These are phyloP conservation scores for Phyllotreta striolata DNA, from an alignment of 2,888 invertebrate genomes.

Conservation along the genomic window DNA sequence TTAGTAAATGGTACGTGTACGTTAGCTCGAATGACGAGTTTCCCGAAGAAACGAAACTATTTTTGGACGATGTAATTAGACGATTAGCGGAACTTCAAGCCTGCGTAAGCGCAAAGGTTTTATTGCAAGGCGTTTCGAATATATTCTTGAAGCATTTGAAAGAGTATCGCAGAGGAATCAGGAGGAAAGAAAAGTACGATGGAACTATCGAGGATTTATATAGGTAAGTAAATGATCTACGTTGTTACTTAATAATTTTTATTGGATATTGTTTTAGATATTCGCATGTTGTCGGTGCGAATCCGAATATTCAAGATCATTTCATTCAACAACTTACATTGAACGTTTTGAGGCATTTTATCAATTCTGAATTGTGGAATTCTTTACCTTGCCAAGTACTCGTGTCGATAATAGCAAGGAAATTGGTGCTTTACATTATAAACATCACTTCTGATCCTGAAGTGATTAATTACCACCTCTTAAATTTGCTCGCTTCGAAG, in stretches of 20 bases:
- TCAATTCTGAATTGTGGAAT: slow-evolving; percentile 74
- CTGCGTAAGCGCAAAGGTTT: slow-evolving; percentile 58
- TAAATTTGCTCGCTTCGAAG: slow-evolving; percentile 45
- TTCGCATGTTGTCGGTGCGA: slow-evolving; percentile 58
- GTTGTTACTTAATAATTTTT: slow-evolving; percentile 6
- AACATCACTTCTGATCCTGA: slow-evolving; percentile 64
- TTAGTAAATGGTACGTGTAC: slow-evolving; percentile 63
- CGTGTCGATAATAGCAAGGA: slow-evolving; percentile 69
- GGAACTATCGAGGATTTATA: slow-evolving; percentile 64
- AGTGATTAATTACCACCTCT: slow-evolving; percentile 61
- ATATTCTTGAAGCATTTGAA: slow-evolving; percentile 69
- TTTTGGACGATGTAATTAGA: slow-evolving; percentile 60
- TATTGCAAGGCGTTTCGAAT: slow-evolving; percentile 62
- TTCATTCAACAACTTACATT: slow-evolving; percentile 68
- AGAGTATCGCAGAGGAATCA: slow-evolving; percentile 70
- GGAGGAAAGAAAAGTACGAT: slow-evolving; percentile 64
- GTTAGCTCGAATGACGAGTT: slow-evolving; percentile 63
- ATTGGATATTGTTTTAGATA: slow-evolving; percentile 52
- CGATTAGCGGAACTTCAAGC: slow-evolving; percentile 58
- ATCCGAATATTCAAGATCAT: slow-evolving; percentile 64
- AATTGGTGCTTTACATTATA: slow-evolving; percentile 64
- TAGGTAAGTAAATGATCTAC: slow-evolving; percentile 52
- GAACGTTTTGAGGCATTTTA: slow-evolving; percentile 67
- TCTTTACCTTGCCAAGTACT: slow-evolving; percentile 72
- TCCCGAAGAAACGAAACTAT: slow-evolving; percentile 58